Percentiles rank a stretch among this genome's conserved stretches.
Conservation (phyloP, 2,113 vertebrate genomes). For the Hydropotes inermis region DNA sequence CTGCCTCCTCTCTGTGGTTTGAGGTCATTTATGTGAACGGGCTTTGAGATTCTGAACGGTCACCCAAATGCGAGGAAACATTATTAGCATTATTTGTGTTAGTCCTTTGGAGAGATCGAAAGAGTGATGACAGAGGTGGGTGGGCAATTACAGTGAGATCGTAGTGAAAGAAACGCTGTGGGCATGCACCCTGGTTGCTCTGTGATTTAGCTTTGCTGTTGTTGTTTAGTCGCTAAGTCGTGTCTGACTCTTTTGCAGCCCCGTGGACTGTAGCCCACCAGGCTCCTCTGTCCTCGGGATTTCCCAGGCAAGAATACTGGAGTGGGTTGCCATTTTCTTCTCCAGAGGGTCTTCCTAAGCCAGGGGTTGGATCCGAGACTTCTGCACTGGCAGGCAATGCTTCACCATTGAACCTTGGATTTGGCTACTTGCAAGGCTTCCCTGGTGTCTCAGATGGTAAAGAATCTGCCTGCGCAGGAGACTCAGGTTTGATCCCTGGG, state of each 20-base stretch:
- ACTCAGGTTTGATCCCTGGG: background rate
- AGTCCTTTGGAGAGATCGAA: background rate
- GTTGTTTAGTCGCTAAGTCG: background rate
- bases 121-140: background rate
- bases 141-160: background rate
- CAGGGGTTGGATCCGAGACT: background rate
- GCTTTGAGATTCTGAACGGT: background rate
- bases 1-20: background rate
- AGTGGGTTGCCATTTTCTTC: background rate
- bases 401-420: background rate
- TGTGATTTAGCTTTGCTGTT: background rate
- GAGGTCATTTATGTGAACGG: background rate
- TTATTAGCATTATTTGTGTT: background rate
- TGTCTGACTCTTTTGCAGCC: background rate
- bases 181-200: accelerated
- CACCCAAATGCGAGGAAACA: background rate
- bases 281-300: background rate
- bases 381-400: background rate
- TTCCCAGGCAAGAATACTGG: background rate
- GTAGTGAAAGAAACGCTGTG: background rate
- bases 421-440: background rate
- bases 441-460: background rate
- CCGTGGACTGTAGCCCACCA: background rate
- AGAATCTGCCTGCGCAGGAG: background rate
- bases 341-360: background rate